Evolutionary conservation across 2,888 invertebrate genomes (phyloP), one percentile per base, ranked within the genome.

Genomic region (Pachycephus smyrnensis): DNA sequence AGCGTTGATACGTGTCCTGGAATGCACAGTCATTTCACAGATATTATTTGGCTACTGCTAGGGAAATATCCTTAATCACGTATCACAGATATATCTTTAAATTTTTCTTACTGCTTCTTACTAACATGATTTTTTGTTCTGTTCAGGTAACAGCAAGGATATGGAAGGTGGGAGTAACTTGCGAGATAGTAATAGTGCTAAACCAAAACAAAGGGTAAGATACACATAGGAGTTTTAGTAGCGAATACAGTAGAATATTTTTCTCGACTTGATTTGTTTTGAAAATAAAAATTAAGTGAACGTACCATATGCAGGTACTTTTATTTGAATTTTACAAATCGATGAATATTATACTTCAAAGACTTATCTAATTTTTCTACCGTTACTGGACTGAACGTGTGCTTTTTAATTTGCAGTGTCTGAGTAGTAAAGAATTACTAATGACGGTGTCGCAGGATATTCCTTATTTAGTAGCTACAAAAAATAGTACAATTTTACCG

Each of bases 121-220:
- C 15, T 40, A 40, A 40, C 15, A 40, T 40, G 15, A 40, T 40
- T n/a, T 32, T 69, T 69, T 69, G 12, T 30, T 69, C n/a, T 69
- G 32, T 6, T 30, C 71, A 69, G 71, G 71, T n/a, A 32, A 32
- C 30, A 69, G 12, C 32, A 12, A 31, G 12, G 11, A n/a, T 31
- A 31, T 4, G n/a, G 31, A n/a, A 15, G 9, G 71, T 32, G 32
- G n/a, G 31, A 69, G 15, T 23, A 32, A 15, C 71, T 32, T 69
- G 12, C 11, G 11, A 75, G 81, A 73, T 76, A 69, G 78, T 69
- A 80, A 80, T 77, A 69, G 31, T 31, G 77, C 75, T 69, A 69
- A 35, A n/a, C 81, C 92, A 30, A 91, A 92, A 82, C 92, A 93
- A 73, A 92, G 92, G 91, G 93, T 94, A 83, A 92, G 93, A 92